A percentile compares a stretch with the other conserved stretches of the same genome.
phyloP scores from a whole-genome alignment of 2,888 invertebrate species.

The Andrena bucephala region DNA sequence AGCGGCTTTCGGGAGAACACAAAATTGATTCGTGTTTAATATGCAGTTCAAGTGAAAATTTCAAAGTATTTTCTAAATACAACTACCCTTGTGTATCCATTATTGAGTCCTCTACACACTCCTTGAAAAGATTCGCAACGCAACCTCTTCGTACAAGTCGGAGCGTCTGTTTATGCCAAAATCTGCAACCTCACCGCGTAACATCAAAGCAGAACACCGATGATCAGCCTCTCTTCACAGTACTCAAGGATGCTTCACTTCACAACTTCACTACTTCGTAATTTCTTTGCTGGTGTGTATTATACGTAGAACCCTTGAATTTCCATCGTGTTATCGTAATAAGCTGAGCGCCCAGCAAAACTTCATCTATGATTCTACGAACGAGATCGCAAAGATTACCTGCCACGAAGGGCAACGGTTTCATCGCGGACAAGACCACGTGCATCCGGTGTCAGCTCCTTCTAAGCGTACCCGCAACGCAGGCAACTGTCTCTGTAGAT shows the following conservation, averaged over 20 bases:
- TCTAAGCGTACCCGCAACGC: background rate
- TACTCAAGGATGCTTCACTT: background rate
- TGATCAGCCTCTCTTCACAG: background rate
- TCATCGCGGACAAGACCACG: slow-evolving; percentile 41
- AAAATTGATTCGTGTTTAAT: no score
- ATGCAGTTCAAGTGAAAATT: background rate
- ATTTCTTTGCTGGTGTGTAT: background rate
- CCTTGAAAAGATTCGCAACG: background rate
- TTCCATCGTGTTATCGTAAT: background rate
- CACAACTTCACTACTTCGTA: background rate
- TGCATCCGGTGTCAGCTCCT: slow-evolving; percentile 5
- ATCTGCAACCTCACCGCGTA: slow-evolving; percentile 3
- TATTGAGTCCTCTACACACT: background rate
- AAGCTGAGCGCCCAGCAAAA: slow-evolving; percentile 11
- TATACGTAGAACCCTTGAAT: background rate
- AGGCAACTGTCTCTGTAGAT: slow-evolving; percentile 41
- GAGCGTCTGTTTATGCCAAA: slow-evolving; percentile 8
- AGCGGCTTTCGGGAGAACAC: no score
- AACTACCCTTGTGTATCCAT: background rate
- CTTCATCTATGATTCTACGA: slow-evolving; percentile 24
- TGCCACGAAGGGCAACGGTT: slow-evolving; percentile 54
- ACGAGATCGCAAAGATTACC: slow-evolving; percentile 55
- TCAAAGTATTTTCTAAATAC: background rate
- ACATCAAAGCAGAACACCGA: slow-evolving; percentile 29
- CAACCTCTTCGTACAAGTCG: background rate